phyloP scores from a whole-genome alignment of 2,113 vertebrate species.

The Melanerpes aurifrons region DNA sequence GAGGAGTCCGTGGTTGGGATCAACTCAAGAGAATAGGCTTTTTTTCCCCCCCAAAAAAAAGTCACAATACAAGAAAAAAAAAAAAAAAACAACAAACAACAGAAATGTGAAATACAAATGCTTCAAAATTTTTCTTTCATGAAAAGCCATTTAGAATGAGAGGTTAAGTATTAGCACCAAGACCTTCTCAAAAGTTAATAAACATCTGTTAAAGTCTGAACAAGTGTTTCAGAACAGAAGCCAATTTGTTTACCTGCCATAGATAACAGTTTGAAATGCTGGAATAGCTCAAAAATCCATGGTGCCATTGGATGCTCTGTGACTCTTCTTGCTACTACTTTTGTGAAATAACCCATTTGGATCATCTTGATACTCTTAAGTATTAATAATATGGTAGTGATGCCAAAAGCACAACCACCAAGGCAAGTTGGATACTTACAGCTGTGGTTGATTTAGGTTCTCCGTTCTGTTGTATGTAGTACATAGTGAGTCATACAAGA shows the following conservation, averaged over 20 bases:
- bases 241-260: neutral
- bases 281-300: neutral
- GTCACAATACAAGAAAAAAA: neutral
- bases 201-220: neutral
- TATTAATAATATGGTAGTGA: neutral
- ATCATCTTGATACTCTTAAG: neutral
- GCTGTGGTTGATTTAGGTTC: neutral
- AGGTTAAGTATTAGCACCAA: neutral
- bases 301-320: neutral
- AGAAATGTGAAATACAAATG: neutral
- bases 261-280: neutral
- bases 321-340: neutral
- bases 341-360: neutral
- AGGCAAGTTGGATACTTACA: neutral
- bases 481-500: neutral
- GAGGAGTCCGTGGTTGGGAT: neutral
- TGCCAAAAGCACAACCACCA: neutral
- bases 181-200: neutral
- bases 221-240: constrained; percentile 4
- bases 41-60: neutral
- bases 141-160: neutral
- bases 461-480: neutral
- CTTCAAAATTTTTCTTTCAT: neutral
- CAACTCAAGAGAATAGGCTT: neutral
- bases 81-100: too few species aligned